Evolutionary conservation across 2,113 vertebrate genomes (phyloP).

Genomic region (Rhabdomys dilectus): DNA sequence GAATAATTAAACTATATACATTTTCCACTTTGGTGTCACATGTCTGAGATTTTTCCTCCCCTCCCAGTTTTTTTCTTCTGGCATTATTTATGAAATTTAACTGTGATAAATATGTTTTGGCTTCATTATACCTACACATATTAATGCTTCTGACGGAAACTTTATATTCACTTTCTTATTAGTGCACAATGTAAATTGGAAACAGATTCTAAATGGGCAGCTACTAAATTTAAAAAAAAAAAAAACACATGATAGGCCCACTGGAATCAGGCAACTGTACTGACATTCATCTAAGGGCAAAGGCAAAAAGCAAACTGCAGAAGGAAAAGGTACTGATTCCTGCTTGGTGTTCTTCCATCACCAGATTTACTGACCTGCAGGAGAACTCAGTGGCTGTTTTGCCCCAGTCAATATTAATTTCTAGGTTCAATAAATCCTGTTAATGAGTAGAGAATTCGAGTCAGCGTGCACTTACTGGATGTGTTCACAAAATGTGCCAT

Average conservation of each 20-base stretch:
- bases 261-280: constrained; percentile 75
- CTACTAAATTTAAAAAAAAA: constrained; percentile 76
- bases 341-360: constrained; percentile 60
- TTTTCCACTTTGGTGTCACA: constrained; percentile 56
- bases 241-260: constrained; percentile 78
- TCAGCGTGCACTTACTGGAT: constrained; percentile 68
- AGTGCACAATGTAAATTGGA: constrained; percentile 81
- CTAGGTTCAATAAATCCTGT: constrained; percentile 79
- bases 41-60: constrained; percentile 37
- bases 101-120: constrained; percentile 76
- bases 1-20: constrained; percentile 5
- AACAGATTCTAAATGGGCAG: constrained; percentile 79
- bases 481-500: constrained; percentile 67
- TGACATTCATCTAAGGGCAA: constrained; percentile 72
- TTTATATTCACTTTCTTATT: constrained; percentile 75
- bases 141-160: constrained; percentile 78
- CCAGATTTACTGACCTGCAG: constrained; percentile 79
- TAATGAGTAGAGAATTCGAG: constrained; percentile 75
- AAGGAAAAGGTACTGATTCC: constrained; percentile 51
- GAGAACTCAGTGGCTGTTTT: constrained; percentile 71
- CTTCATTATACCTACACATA: constrained; percentile 71
- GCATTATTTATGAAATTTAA: constrained; percentile 77
- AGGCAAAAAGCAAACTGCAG: neutral
- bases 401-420: constrained; percentile 78
- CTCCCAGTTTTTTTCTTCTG: constrained; percentile 50